These are phyloP conservation scores for Drosophila ustulata DNA, from an alignment of 2,888 invertebrate genomes.

Conservation along the genomic window DNA sequence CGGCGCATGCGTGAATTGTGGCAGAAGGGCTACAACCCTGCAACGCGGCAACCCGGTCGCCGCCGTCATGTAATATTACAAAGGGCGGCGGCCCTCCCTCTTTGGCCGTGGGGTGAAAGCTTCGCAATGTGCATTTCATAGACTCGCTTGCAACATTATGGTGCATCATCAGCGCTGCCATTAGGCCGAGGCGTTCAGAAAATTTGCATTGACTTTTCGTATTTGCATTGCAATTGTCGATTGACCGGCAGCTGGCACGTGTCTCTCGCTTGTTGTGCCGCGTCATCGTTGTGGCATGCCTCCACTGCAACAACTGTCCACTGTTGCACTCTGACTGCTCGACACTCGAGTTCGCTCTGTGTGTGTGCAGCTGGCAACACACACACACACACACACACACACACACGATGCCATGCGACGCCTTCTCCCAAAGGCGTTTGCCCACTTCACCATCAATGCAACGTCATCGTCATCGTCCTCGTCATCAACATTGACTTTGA, in stretches of 20 bases:
- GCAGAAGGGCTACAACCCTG: slow-evolving; percentile 34
- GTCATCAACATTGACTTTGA: slow-evolving; percentile 8
- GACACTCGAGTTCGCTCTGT: slow-evolving; percentile 1
- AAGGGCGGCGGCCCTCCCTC: not conserved
- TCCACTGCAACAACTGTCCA: slow-evolving; percentile 32
- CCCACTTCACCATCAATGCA: slow-evolving; percentile 16
- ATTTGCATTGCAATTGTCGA: slow-evolving; percentile 29
- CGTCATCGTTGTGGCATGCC: slow-evolving; percentile 48
- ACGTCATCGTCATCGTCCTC: too few species aligned
- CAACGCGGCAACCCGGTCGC: not conserved
- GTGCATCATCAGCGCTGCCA: slow-evolving; percentile 18
- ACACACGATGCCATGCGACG: not conserved
- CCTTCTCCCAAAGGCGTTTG: slow-evolving; percentile 2
- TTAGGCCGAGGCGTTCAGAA: slow-evolving; percentile 21
- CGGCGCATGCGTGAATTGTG: slow-evolving; percentile 28
- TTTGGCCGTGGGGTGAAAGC: slow-evolving; percentile 46
- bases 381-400: too few species aligned
- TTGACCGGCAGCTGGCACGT: slow-evolving; percentile 47
- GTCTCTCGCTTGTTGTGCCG: slow-evolving; percentile 41
- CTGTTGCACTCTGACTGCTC: slow-evolving; percentile 50
- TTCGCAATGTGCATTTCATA: slow-evolving; percentile 42
- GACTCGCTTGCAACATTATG: slow-evolving; percentile 25
- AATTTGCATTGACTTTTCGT: slow-evolving; percentile 65
- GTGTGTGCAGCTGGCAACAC: slow-evolving; percentile 39
- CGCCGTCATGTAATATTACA: slow-evolving; percentile 5